Evolutionary conservation across 2,888 invertebrate species (phyloP).

Genomic region (Acrobasis repandana): DNA sequence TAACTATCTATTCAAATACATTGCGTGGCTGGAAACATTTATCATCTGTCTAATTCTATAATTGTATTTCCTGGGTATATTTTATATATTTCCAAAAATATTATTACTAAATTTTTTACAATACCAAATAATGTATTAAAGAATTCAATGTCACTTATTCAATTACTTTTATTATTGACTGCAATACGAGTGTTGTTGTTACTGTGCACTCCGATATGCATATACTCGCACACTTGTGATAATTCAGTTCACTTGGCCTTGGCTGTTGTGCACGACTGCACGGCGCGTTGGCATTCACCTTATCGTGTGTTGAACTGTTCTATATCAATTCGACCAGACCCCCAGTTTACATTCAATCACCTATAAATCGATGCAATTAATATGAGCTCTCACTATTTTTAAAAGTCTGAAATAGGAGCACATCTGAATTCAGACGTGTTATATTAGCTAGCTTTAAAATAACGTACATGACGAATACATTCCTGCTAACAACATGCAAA

Average conservation of each 20-base stretch:
- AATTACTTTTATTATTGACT: slow-evolving; percentile 7
- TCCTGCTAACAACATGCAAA: slow-evolving; percentile 41
- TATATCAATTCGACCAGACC: slow-evolving; percentile 52
- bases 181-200: slow-evolving; percentile 24
- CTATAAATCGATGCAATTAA: slow-evolving; percentile 37
- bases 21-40: not conserved
- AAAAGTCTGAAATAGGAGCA: slow-evolving; percentile 32
- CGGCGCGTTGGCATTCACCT: slow-evolving; percentile 64
- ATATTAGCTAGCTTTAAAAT: slow-evolving; percentile 59
- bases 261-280: slow-evolving; percentile 59
- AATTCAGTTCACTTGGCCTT: slow-evolving; percentile 65
- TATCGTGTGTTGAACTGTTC: slow-evolving; percentile 81
- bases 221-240: slow-evolving; percentile 47
- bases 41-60: not conserved
- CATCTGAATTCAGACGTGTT: slow-evolving; percentile 51
- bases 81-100: not conserved
- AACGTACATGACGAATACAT: slow-evolving; percentile 60
- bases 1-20: not conserved
- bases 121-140: too few relatives aligned
- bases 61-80: not conserved
- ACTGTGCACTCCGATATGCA: slow-evolving; percentile 35
- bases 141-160: slow-evolving; percentile 12
- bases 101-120: not conserved
- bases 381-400: slow-evolving; percentile 33
- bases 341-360: slow-evolving; percentile 45